These are phyloP conservation scores for Brienomyrus brachyistius DNA, from an alignment of 2,113 vertebrate species.

Conservation along the genomic window DNA sequence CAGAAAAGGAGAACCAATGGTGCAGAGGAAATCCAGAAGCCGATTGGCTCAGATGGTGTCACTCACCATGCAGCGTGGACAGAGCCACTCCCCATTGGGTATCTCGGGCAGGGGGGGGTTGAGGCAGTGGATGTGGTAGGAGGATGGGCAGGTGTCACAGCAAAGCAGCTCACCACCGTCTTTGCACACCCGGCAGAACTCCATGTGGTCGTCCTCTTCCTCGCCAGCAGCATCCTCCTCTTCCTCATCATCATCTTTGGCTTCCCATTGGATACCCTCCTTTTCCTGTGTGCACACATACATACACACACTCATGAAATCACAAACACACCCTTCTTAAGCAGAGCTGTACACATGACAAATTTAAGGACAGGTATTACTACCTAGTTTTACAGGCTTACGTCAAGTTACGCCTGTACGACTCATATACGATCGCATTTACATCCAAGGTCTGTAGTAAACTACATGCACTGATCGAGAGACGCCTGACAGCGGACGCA, in stretches of 20 bases:
- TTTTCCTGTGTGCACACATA: slow-evolving; percentile 73
- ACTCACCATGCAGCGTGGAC: slow-evolving; percentile 95
- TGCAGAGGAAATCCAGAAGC: neutral
- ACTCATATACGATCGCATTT: neutral
- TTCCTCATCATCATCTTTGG: slow-evolving; percentile 85
- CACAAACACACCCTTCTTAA: neutral
- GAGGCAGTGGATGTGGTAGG: slow-evolving; percentile 91
- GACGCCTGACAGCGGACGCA: neutral
- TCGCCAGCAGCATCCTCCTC: slow-evolving; percentile 78
- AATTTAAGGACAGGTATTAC: neutral
- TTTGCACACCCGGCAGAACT: slow-evolving; percentile 95
- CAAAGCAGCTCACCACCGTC: slow-evolving; percentile 86
- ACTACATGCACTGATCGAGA: neutral
- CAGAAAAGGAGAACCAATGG: neutral
- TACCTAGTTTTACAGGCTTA: neutral
- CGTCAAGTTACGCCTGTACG: neutral
- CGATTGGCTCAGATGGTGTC: neutral
- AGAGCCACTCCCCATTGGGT: slow-evolving; percentile 97
- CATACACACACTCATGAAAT: neutral
- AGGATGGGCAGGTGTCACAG: slow-evolving; percentile 84
- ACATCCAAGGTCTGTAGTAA: neutral
- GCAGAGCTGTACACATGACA: neutral
- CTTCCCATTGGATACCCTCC: slow-evolving; percentile 98
- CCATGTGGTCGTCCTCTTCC: slow-evolving; percentile 98
- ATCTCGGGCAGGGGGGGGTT: slow-evolving; percentile 95